These are phyloP conservation scores for Limnephilus marmoratus DNA, from an alignment of 2,888 invertebrate genomes.

Conservation along the genomic window DNA sequence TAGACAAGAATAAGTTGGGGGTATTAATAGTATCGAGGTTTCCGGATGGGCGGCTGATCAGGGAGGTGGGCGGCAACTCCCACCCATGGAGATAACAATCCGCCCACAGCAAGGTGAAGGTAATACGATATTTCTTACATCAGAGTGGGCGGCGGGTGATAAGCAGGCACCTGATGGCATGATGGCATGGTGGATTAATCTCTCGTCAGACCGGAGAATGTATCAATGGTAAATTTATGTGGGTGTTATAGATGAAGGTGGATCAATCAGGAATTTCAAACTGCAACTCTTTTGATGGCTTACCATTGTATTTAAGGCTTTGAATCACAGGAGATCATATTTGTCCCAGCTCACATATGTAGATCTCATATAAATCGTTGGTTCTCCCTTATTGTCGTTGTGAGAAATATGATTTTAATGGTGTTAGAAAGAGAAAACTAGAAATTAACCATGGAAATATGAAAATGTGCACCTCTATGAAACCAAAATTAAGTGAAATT, in stretches of 20 bases:
- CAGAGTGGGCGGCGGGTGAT: neutral
- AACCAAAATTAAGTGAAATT: no score
- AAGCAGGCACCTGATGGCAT: neutral
- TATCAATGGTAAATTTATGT: neutral
- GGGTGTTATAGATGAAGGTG: neutral
- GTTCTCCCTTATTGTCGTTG: no score
- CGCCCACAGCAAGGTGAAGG: neutral
- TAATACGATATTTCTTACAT: conserved; percentile 2
- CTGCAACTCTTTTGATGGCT: neutral
- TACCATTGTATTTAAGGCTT: no score
- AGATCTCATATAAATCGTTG: no score
- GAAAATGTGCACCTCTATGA: no score
- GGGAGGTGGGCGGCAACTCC: neutral
- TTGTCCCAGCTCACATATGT: no score
- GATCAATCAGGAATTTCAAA: neutral
- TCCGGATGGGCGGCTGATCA: neutral
- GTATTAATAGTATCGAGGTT: neutral
- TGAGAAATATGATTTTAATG: no score
- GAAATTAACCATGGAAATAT: no score
- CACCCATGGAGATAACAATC: neutral
- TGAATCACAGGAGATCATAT: no score
- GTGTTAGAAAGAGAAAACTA: no score
- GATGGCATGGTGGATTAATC: neutral
- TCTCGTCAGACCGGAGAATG: neutral
- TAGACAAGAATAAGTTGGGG: neutral